Percentiles rank a stretch among this genome's conserved stretches.
phyloP scores from a whole-genome alignment of 2,888 invertebrate genomes.

The Athripsodes cinereus region DNA sequence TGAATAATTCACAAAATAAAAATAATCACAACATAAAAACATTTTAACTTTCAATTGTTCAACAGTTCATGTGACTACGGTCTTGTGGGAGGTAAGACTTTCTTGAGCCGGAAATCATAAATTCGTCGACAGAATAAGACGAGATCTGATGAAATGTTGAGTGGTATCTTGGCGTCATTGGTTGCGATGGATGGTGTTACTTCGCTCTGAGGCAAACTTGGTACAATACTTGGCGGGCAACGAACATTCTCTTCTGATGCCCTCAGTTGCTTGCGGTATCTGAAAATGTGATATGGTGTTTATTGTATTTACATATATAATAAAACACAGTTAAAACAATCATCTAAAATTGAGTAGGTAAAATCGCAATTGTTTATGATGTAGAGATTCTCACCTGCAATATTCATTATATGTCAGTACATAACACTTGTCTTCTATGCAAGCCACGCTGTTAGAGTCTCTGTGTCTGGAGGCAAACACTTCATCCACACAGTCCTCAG shows the following conservation, averaged over 20 bases:
- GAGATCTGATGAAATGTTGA: constrained; percentile 68
- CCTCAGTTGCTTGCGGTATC: constrained; percentile 78
- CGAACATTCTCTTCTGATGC: constrained; percentile 72
- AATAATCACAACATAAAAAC: too few species aligned
- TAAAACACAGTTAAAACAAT: too few species aligned
- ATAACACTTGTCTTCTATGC: constrained; percentile 96
- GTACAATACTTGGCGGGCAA: constrained; percentile 67
- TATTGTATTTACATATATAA: too few species aligned
- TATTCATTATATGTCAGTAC: constrained; percentile 95
- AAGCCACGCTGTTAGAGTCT: constrained; percentile 93
- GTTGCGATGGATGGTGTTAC: constrained; percentile 44
- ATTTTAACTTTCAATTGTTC: too few species aligned
- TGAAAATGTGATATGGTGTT: too few species aligned
- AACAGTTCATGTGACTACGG: too few species aligned
- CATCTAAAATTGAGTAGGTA: too few species aligned
- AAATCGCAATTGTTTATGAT: too few species aligned
- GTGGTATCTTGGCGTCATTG: constrained; percentile 60
- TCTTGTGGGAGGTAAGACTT: constrained; percentile 38
- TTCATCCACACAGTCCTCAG: constrained; percentile 79
- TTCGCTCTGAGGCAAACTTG: constrained; percentile 56
- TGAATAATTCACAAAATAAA: too few species aligned
- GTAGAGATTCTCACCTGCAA: constrained; percentile 83
- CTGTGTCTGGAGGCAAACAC: constrained; percentile 94
- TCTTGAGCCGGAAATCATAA: constrained; percentile 89
- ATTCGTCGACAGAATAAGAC: constrained; percentile 93